Percentiles rank a stretch among this genome's conserved stretches.
phyloP scores from a whole-genome alignment of 2,888 invertebrate species.

The Drosophila siamana region DNA sequence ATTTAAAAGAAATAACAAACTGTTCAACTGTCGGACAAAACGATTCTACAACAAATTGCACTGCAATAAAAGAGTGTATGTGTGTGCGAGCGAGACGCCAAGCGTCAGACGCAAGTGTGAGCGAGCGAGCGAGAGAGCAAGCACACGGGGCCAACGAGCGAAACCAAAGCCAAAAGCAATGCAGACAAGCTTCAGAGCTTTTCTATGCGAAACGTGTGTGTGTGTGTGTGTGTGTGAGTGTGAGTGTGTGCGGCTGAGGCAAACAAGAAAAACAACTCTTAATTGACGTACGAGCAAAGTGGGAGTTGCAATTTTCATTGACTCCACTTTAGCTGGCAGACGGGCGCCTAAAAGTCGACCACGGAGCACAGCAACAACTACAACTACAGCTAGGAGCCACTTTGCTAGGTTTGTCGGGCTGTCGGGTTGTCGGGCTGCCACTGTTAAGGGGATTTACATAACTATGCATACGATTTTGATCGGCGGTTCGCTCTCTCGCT shows the following conservation, averaged over 20 bases:
- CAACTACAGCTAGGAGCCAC: conserved; percentile 1
- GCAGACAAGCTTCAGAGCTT: conserved; percentile 58
- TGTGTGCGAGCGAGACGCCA: conserved; percentile 25
- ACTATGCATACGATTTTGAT: conserved; percentile 17
- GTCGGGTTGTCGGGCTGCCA: not conserved
- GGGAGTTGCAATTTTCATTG: conserved; percentile 84
- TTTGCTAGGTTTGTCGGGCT: conserved; percentile 13
- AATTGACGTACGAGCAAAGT: conserved; percentile 85
- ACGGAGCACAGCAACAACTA: conserved; percentile 25
- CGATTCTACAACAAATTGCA: conserved; percentile 84
- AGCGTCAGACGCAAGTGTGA: conserved; percentile 18
- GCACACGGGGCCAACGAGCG: conserved; percentile 18
- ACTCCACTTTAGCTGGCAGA: conserved; percentile 81
- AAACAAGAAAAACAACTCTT: conserved; percentile 67
- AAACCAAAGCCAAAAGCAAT: conserved; percentile 57
- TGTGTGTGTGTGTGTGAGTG: conserved; percentile 1
- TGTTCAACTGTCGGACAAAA: conserved; percentile 82
- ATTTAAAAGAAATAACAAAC: conserved; percentile 82
- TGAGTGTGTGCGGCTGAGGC: conserved; percentile 20
- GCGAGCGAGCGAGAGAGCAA: not conserved
- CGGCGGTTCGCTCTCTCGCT: not conserved
- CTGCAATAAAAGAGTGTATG: conserved; percentile 77
- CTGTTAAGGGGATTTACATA: conserved; percentile 17
- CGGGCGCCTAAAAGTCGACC: conserved; percentile 55
- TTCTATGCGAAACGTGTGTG: conserved; percentile 20